These are phyloP conservation scores for Amazona vittata DNA, from an alignment of 2,113 vertebrate genomes.

Conservation along the genomic window DNA sequence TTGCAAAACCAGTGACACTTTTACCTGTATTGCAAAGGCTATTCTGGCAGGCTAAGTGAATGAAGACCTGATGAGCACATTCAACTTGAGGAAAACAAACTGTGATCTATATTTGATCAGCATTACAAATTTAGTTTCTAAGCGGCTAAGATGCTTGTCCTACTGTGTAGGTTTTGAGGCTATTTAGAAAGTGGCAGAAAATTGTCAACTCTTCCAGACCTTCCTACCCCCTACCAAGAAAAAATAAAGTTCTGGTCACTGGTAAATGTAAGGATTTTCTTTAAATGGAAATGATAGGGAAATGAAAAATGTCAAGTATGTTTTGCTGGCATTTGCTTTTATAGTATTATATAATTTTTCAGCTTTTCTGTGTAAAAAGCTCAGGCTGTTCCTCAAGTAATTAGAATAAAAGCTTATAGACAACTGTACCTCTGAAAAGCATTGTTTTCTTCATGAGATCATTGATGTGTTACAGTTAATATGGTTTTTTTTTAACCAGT, in stretches of 20 bases:
- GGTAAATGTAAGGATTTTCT: slow-evolving; percentile 58
- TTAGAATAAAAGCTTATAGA: slow-evolving; percentile 54
- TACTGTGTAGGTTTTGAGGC: slow-evolving; percentile 35
- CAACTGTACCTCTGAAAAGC: slow-evolving; percentile 64
- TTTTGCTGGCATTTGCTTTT: slow-evolving; percentile 67
- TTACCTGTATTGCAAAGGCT: slow-evolving; percentile 57
- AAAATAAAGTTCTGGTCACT: slow-evolving; percentile 45
- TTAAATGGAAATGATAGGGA: slow-evolving; percentile 43
- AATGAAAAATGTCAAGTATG: slow-evolving; percentile 39
- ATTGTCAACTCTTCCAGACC: neutral
- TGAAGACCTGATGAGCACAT: slow-evolving; percentile 50
- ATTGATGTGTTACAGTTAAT: slow-evolving; percentile 48
- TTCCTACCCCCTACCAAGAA: neutral
- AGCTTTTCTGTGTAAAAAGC: slow-evolving; percentile 31
- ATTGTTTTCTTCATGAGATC: slow-evolving; percentile 64
- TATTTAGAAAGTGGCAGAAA: slow-evolving; percentile 64
- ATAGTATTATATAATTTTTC: slow-evolving; percentile 55
- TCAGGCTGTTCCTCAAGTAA: slow-evolving; percentile 35
- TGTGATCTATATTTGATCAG: slow-evolving; percentile 49
- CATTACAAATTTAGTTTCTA: slow-evolving; percentile 45
- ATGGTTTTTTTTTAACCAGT: slow-evolving; percentile 67
- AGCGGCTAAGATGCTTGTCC: slow-evolving; percentile 48
- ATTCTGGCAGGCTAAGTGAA: slow-evolving; percentile 66
- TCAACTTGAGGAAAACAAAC: slow-evolving; percentile 59
- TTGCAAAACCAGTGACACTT: slow-evolving; percentile 70